phyloP scores from a whole-genome alignment of 2,113 vertebrate genomes.

The Lichenostomus cassidix region DNA sequence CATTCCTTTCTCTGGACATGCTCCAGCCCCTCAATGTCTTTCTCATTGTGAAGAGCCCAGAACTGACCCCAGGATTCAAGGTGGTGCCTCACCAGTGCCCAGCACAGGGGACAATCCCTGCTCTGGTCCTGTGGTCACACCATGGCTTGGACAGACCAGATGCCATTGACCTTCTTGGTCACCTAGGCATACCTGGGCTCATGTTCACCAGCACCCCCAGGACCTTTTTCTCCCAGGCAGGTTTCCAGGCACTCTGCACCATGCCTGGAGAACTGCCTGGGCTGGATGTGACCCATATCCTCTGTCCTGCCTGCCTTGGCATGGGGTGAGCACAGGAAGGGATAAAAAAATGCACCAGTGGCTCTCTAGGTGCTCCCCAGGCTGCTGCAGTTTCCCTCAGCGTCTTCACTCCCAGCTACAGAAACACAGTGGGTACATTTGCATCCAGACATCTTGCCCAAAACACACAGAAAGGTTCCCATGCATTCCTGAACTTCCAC shows the following conservation, averaged over 20 bases:
- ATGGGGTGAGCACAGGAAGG: background rate
- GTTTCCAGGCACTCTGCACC: background rate
- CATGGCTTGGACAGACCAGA: background rate
- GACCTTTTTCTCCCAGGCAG: background rate
- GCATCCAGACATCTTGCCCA: background rate
- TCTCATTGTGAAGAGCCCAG: background rate
- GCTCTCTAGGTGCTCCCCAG: background rate
- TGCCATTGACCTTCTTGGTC: background rate
- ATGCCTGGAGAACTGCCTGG: background rate
- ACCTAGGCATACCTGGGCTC: background rate
- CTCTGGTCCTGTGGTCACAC: background rate
- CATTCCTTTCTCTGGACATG: rapidly evolving
- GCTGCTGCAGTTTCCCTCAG: background rate
- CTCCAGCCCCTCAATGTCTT: background rate
- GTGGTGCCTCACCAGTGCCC: background rate
- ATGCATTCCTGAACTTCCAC: background rate
- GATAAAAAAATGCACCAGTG: background rate
- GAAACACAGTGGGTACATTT: rapidly evolving
- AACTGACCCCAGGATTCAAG: background rate
- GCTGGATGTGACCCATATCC: background rate
- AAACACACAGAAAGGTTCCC: background rate
- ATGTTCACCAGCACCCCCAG: background rate
- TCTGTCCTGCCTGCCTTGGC: background rate
- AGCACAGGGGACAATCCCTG: background rate
- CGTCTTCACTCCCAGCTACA: background rate